A percentile compares a stretch with the other conserved stretches of the same genome.
These are phyloP conservation scores for Camptogramma bilineatum DNA, from an alignment of 2,888 invertebrate species.

Conservation along the genomic window DNA sequence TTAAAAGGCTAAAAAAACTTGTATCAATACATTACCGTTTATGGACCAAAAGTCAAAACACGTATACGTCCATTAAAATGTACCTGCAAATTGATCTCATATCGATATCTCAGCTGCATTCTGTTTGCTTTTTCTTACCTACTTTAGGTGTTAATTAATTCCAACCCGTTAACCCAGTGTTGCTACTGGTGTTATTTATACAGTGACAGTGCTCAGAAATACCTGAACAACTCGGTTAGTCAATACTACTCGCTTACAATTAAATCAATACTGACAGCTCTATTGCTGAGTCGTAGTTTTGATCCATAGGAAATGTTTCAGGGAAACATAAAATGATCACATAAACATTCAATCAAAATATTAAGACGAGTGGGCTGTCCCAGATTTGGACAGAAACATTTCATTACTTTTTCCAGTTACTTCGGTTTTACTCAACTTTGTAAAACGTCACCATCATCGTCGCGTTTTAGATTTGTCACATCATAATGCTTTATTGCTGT, in stretches of 20 bases:
- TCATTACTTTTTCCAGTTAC: neutral
- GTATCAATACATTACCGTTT: conserved; percentile 6
- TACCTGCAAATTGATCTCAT: conserved; percentile 43
- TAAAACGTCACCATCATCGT: neutral
- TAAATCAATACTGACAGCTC: neutral
- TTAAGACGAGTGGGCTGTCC: neutral
- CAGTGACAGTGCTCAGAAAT: conserved; percentile 26
- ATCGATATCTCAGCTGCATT: conserved; percentile 43
- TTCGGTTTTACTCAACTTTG: neutral
- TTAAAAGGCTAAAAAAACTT: conserved; percentile 6
- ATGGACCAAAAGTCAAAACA: conserved; percentile 28
- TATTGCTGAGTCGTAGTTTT: conserved; percentile 19
- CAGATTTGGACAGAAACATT: neutral
- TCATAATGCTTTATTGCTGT: neutral
- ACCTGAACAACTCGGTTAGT: conserved; percentile 10
- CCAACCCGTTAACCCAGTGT: conserved; percentile 48
- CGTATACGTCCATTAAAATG: conserved; percentile 36
- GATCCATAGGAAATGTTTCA: too few species aligned
- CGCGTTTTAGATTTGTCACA: neutral
- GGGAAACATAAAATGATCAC: neutral
- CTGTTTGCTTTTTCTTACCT: conserved; percentile 45
- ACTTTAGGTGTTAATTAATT: conserved; percentile 48
- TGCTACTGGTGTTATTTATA: conserved; percentile 33
- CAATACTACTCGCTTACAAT: conserved; percentile 12
- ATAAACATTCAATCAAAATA: neutral